These are phyloP conservation scores for Harpegnathos saltator DNA, from an alignment of 1,140 invertebrate genomes.

Conservation along the genomic window DNA sequence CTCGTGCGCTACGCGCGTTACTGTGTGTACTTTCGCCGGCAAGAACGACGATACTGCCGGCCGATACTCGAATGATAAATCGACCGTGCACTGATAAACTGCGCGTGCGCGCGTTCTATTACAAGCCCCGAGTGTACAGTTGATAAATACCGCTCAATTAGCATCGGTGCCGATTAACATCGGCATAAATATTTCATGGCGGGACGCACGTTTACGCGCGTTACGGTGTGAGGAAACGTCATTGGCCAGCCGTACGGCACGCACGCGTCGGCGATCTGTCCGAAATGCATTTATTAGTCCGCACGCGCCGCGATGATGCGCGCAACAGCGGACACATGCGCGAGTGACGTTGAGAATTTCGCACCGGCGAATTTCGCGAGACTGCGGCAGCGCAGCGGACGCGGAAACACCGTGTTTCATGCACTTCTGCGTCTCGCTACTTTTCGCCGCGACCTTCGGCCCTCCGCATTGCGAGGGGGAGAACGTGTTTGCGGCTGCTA, in stretches of 20 bases:
- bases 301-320: background rate
- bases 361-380: constrained; percentile 16
- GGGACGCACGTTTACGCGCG: background rate
- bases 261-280: background rate
- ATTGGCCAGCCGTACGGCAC: background rate
- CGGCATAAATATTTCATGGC: constrained; percentile 33
- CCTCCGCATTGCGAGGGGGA: too few relatives aligned
- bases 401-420: too few relatives aligned
- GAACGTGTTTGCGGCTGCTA: too few relatives aligned
- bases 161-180: constrained; percentile 27
- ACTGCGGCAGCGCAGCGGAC: too few relatives aligned
- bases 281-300: constrained; percentile 29
- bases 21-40: background rate
- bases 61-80: background rate
- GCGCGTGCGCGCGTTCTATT: too few relatives aligned
- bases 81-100: background rate
- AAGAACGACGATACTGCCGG: background rate
- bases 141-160: constrained; percentile 26
- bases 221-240: background rate
- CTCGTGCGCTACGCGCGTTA: too few relatives aligned
- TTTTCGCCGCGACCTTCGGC: too few relatives aligned
- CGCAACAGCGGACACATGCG: background rate
- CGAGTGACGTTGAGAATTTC: too few relatives aligned
- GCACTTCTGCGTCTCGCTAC: too few relatives aligned
- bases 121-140: background rate